These are phyloP conservation scores for Tinea semifulvella DNA, from an alignment of 2,888 invertebrate genomes.

Conservation along the genomic window DNA sequence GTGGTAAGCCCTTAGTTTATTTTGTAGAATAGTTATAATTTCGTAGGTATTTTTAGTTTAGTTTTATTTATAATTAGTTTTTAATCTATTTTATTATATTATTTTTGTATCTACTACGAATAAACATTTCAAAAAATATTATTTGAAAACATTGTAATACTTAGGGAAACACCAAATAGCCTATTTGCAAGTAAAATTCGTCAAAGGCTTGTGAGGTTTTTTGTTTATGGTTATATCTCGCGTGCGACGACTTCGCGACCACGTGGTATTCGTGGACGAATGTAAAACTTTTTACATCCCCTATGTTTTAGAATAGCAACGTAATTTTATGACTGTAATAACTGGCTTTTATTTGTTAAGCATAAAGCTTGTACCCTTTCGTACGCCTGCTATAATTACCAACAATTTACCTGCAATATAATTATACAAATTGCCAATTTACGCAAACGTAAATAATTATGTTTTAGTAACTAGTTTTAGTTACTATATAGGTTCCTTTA, in stretches of 20 bases:
- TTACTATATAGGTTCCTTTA: too few species aligned
- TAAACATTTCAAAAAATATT: too few species aligned
- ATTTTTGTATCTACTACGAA: too few species aligned
- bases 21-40: too few species aligned
- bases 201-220: background rate
- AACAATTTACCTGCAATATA: background rate
- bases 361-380: conserved; percentile 1
- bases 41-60: too few species aligned
- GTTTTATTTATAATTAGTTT: too few species aligned
- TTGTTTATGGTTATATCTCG: conserved; percentile 4
- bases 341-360: conserved; percentile 6
- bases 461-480: too few species aligned
- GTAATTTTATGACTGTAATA: conserved; percentile 10
- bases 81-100: too few species aligned
- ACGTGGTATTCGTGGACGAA: conserved; percentile 10
- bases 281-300: conserved; percentile 6
- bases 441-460: too few species aligned
- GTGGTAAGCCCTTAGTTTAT: too few species aligned
- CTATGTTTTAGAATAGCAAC: background rate
- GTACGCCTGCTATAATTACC: background rate
- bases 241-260: conserved; percentile 6
- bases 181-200: background rate
- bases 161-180: too few species aligned
- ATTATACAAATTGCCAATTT: background rate
- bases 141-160: too few species aligned